phyloP scores from a whole-genome alignment of 2,797 vertebrate genomes.

The Telmatherina bonti region DNA sequence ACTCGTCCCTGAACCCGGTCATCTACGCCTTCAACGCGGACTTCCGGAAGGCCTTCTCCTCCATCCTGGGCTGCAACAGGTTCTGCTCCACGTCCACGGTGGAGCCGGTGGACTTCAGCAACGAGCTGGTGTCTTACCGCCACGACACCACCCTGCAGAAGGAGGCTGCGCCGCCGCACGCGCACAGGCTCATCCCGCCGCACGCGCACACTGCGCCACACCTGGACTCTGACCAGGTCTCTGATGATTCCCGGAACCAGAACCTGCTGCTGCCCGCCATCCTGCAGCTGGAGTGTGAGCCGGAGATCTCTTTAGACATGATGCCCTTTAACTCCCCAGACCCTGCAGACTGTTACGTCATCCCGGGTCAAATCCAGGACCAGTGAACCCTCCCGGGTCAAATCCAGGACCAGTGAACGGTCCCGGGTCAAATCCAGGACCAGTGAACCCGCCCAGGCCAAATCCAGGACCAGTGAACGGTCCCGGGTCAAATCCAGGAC shows the following conservation, averaged over 20 bases:
- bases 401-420: too few relatives aligned
- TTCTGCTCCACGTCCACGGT: conserved; percentile 76
- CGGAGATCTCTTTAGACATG: conserved; percentile 76
- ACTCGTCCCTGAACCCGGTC: too few relatives aligned
- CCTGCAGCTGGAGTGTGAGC: conserved; percentile 72
- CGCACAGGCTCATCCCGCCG: conserved; percentile 55
- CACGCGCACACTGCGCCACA: conserved; percentile 24
- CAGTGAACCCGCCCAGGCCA: too few relatives aligned
- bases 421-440: too few relatives aligned
- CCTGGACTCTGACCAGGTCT: conserved; percentile 69
- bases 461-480: too few relatives aligned
- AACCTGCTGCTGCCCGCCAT: conserved; percentile 68
- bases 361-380: conserved; percentile 77
- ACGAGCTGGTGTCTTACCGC: conserved; percentile 85
- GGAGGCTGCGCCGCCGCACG: conserved; percentile 53
- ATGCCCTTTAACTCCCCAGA: conserved; percentile 63
- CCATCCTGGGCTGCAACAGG: conserved; percentile 80
- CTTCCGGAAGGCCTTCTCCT: too few relatives aligned
- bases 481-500: too few relatives aligned
- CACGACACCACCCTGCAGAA: conserved; percentile 82
- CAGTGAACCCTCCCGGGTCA: too few relatives aligned
- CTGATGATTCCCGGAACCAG: conserved; percentile 42
- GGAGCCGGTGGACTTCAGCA: conserved; percentile 83
- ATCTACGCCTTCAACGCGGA: too few relatives aligned
- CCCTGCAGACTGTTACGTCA: conserved; percentile 50